Percentiles rank a stretch among this genome's conserved stretches.
Conservation (phyloP, 35 echinoderm and acorn worm species). For the Patiria miniata region DNA sequence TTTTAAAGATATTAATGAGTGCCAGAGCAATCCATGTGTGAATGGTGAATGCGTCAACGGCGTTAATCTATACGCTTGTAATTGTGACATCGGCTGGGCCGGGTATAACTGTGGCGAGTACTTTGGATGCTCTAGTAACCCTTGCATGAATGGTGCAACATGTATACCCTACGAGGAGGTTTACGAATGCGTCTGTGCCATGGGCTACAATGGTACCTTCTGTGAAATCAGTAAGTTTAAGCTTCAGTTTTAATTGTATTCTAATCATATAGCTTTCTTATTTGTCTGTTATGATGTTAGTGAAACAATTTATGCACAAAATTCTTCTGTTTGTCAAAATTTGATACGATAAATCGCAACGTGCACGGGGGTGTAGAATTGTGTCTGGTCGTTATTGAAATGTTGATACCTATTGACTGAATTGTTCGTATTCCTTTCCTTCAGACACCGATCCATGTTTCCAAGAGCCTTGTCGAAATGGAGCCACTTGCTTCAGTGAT, state of each 20-base stretch:
- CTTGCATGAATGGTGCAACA: constrained; percentile 65
- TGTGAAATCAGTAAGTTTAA: constrained; percentile 89
- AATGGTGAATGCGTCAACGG: constrained; percentile 75
- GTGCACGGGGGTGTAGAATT: no score
- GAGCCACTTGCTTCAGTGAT: constrained; percentile 65
- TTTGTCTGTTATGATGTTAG: no score
- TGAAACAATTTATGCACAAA: no score
- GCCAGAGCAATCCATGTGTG: constrained; percentile 65
- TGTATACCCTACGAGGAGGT: constrained; percentile 33
- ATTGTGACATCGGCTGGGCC: constrained; percentile 78
- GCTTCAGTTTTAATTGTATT: no score
- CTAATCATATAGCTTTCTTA: no score
- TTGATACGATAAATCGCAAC: no score
- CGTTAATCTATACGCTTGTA: constrained; percentile 73
- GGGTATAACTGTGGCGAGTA: constrained; percentile 72
- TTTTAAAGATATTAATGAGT: constrained; percentile 88
- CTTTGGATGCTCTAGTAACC: constrained; percentile 72
- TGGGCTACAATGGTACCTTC: constrained; percentile 77
- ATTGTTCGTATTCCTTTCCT: neutral
- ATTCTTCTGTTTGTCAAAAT: no score
- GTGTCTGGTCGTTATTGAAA: no score
- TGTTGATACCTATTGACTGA: no score
- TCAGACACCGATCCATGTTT: constrained; percentile 67
- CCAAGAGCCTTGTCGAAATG: constrained; percentile 72
- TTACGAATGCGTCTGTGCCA: constrained; percentile 49